Evolutionary conservation across 2,888 invertebrate genomes (phyloP).

Genomic region (Scaptomyza flava): DNA sequence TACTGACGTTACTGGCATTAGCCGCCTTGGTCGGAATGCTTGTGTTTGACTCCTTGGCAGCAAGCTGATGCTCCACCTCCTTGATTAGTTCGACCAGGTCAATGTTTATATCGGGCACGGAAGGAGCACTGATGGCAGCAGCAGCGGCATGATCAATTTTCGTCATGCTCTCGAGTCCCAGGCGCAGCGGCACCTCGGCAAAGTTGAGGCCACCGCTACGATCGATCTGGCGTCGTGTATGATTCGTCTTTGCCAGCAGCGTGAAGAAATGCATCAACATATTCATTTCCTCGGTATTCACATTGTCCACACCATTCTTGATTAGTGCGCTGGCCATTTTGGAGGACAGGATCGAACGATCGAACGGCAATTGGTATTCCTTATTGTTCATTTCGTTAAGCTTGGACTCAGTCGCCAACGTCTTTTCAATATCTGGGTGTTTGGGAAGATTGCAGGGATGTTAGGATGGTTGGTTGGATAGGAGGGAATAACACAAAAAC

Average conservation of each 20-base stretch:
- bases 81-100: constrained; percentile 72
- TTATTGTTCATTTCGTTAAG: constrained; percentile 13
- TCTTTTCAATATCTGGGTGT: constrained; percentile 20
- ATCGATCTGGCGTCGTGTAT: constrained; percentile 22
- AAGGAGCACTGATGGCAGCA: too few species aligned
- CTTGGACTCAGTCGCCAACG: not conserved
- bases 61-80: constrained; percentile 70
- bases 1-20: constrained; percentile 64
- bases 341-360: constrained; percentile 91
- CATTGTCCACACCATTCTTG: constrained; percentile 92
- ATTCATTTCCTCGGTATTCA: constrained; percentile 91
- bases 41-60: constrained; percentile 45
- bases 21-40: constrained; percentile 39
- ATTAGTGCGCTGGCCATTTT: constrained; percentile 92
- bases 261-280: constrained; percentile 92
- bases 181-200: constrained; percentile 22
- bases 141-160: constrained; percentile 49
- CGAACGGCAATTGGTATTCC: constrained; percentile 85
- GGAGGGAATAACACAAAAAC: constrained; percentile 25
- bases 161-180: constrained; percentile 20
- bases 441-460: too few species aligned
- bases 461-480: too few species aligned
- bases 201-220: constrained; percentile 29
- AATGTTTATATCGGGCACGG: constrained; percentile 26
- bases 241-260: constrained; percentile 86